These are phyloP conservation scores for Platycnemis pennipes DNA, from an alignment of 2,888 invertebrate species.

Conservation along the genomic window DNA sequence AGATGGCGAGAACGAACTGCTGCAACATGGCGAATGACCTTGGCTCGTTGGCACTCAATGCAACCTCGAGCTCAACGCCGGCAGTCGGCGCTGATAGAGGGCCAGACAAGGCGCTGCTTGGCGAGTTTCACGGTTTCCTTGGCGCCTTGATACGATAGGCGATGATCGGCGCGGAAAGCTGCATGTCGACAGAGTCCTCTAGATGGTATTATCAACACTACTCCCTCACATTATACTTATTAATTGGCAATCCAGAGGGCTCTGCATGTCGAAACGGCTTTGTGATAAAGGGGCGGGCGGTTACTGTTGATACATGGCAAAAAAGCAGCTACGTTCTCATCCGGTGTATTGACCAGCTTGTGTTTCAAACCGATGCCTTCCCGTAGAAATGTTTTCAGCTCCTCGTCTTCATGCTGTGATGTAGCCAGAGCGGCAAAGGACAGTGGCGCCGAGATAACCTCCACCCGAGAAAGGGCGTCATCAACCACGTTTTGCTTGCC, in stretches of 20 bases:
- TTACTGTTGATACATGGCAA: background rate
- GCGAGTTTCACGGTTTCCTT: too few relatives aligned
- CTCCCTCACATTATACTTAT: too few relatives aligned
- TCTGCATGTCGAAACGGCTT: background rate
- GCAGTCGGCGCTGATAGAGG: background rate
- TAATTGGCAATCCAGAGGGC: too few relatives aligned
- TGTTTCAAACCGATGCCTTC: background rate
- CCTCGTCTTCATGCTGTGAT: background rate
- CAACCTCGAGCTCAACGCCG: background rate
- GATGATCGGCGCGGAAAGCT: background rate
- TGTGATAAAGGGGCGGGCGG: background rate
- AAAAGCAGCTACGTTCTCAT: too few relatives aligned
- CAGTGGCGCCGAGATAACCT: background rate
- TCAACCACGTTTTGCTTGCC: constrained; percentile 76
- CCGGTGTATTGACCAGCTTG: too few relatives aligned
- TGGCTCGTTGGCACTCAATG: background rate
- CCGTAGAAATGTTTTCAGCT: background rate
- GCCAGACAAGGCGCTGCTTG: background rate
- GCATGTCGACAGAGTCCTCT: too few relatives aligned
- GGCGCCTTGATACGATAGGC: too few relatives aligned
- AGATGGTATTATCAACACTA: too few relatives aligned
- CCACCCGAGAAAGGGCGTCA: constrained; percentile 76
- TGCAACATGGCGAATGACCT: background rate
- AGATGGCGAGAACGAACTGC: too few relatives aligned
- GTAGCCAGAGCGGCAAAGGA: background rate